Evolutionary conservation across 2,888 invertebrate species (phyloP).

Genomic region (Mimas tiliae): DNA sequence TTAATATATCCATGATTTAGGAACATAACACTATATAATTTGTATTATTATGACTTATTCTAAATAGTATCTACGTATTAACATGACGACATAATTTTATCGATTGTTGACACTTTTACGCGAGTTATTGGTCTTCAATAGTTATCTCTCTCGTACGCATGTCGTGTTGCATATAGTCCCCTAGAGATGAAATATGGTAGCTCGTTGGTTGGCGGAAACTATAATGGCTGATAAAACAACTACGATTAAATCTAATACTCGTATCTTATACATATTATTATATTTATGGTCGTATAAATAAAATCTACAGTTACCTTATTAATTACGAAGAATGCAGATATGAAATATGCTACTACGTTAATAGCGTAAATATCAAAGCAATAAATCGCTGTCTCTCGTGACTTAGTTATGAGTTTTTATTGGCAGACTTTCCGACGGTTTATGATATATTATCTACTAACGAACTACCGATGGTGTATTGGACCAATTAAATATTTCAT

Average conservation of each 20-base stretch:
- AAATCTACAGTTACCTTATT: not conserved
- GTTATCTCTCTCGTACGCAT: too few species aligned
- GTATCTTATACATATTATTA: not conserved
- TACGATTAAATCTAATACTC: not conserved
- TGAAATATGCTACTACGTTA: not conserved
- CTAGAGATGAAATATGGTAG: not conserved
- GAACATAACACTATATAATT: too few species aligned
- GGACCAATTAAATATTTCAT: conserved; percentile 37
- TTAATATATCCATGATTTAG: too few species aligned
- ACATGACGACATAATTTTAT: too few species aligned
- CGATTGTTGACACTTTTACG: too few species aligned
- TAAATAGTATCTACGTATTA: too few species aligned
- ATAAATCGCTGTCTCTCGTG: conserved; percentile 24
- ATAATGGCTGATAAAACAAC: not conserved
- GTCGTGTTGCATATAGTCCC: too few species aligned
- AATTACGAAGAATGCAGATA: not conserved
- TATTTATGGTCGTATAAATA: not conserved
- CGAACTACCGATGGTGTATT: conserved; percentile 46
- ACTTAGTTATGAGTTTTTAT: conserved; percentile 7
- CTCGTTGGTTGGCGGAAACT: not conserved
- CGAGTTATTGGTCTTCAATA: too few species aligned
- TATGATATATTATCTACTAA: conserved; percentile 52
- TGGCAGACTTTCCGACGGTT: conserved; percentile 41
- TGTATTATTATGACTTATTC: too few species aligned
- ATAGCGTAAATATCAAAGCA: not conserved